Base-by-base conservation (phyloP, 2,888 invertebrate genomes). In the Dichetophora obliterata region DNA sequence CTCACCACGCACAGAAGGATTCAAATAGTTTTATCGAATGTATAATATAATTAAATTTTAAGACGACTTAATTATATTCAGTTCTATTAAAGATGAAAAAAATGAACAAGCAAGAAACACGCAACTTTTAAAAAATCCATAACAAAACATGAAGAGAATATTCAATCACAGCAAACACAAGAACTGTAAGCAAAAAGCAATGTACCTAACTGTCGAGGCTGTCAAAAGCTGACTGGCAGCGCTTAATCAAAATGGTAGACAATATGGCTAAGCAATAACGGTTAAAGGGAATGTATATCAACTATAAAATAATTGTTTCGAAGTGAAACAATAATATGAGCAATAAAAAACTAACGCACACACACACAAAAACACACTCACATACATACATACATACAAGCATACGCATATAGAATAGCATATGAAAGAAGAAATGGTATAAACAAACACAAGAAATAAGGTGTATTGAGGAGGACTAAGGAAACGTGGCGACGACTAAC, bases 151-250 rank as follows among this genome's bases (percentile, higher is more conserved):
- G 6, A 43, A 43, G 3, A 43, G 2, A 11, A 43, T 11, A 11
- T 11, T 43, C 14, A 11, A 43, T 2, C 43, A 43, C 11, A 11
- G 43, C 1, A 8, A 24, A 19, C 24, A 27, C 54, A n/a, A 22
- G 52, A 74, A 75, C 75, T 54, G 34, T 27, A 72, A 71, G 48
- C n/a, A 59, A 37, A 78, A 61, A 80, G n/a, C 80, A 75, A 66
- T 82, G 83, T 75, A 80, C 63, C 75, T 75, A 80, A 66, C 75
- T 75, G 66, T 78, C 82, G 79, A 78, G 80, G 82, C 81, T 78
- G 82, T 83, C 85, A 85, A 86, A 86, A 84, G 83, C 86, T 85
- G 86, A 79, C 81, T 79, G 81, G 78, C 80, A 37, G 43, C 16
- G 19, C 19, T 24, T 4, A 73, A 69, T 43, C 37, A 52, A 70